A percentile compares a stretch with the other conserved stretches of the same genome.
phyloP scores from a whole-genome alignment of 1,140 invertebrate genomes.

The Platyscapa corneri region DNA sequence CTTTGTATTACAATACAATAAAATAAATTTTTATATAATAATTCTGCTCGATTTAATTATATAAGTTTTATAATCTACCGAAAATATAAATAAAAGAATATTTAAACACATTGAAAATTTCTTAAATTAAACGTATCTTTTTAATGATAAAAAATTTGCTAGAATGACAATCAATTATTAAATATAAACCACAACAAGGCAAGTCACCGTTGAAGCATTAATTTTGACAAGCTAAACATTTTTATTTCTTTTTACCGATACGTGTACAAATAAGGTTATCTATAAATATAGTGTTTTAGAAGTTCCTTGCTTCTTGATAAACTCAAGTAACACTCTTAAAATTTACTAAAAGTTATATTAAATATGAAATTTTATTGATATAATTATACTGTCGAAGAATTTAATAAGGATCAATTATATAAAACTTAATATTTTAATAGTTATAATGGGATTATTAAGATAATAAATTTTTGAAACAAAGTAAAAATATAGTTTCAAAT shows the following conservation, averaged over 20 bases:
- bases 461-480: no score
- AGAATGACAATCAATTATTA: constrained; percentile 14
- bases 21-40: background rate
- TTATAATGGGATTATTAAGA: no score
- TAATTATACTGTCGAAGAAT: background rate
- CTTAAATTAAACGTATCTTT: background rate
- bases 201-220: constrained; percentile 11
- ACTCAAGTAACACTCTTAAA: background rate
- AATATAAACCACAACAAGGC: background rate
- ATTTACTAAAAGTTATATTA: background rate
- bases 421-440: no score
- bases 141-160: background rate
- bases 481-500: no score
- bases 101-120: background rate
- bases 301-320: background rate
- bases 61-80: background rate
- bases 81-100: background rate
- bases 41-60: background rate
- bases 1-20: background rate
- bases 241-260: background rate
- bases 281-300: background rate
- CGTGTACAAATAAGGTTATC: background rate
- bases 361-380: background rate
- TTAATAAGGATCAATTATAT: no score
- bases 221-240: constrained; percentile 7